phyloP scores from a whole-genome alignment of 2,113 vertebrate species.

The Hippocampus abdominalis region DNA sequence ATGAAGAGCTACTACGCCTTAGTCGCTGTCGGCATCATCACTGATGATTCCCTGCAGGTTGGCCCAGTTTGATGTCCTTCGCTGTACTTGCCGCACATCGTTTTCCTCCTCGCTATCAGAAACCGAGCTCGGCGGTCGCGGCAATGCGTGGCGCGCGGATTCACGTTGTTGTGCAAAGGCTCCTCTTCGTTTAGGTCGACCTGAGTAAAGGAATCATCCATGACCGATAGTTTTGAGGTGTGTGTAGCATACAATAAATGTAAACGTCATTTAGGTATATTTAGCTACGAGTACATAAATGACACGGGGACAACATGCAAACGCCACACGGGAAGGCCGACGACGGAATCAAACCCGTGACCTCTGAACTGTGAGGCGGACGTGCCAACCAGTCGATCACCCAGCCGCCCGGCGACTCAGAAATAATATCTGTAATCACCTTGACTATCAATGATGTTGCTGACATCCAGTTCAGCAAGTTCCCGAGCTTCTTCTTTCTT shows the following conservation, averaged over 20 bases:
- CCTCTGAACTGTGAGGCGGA: no score
- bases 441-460: constrained; percentile 79
- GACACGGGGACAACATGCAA: no score
- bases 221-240: neutral
- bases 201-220: constrained; percentile 33
- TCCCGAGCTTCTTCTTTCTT: constrained; percentile 79
- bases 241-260: neutral
- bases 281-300: no score
- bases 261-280: no score
- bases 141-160: constrained; percentile 27
- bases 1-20: constrained; percentile 14
- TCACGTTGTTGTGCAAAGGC: constrained; percentile 16
- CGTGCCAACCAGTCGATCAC: no score
- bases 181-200: constrained; percentile 65
- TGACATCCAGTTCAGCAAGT: constrained; percentile 78
- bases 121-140: constrained; percentile 49
- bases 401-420: neutral
- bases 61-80: constrained; percentile 57
- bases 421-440: constrained; percentile 60
- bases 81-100: constrained; percentile 1
- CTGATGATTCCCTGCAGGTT: constrained; percentile 81
- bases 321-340: no score
- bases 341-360: no score
- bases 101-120: constrained; percentile 61
- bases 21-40: constrained; percentile 79